phyloP scores from a whole-genome alignment of 1,140 invertebrate species.

The Tetragonula clypearis region DNA sequence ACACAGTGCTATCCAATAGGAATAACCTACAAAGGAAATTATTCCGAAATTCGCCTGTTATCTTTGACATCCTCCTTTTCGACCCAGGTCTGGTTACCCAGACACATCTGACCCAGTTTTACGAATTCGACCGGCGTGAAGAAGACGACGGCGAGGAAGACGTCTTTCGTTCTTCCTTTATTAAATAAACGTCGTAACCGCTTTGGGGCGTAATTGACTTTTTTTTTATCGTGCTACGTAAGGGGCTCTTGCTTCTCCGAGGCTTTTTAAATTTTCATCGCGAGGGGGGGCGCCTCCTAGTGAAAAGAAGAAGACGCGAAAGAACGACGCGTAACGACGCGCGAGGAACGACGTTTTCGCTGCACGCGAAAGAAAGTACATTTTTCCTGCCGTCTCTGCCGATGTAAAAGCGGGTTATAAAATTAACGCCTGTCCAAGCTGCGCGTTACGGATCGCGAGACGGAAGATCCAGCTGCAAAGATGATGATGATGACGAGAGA shows the following conservation, averaged over 20 bases:
- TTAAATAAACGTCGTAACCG: neutral
- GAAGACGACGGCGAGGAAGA: no score
- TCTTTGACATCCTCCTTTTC: no score
- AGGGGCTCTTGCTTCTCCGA: neutral
- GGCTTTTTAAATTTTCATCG: conserved; percentile 11
- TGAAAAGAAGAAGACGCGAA: neutral
- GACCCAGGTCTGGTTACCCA: no score
- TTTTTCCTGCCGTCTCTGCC: no score
- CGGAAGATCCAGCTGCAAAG: neutral
- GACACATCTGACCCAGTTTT: no score
- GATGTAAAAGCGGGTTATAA: neutral
- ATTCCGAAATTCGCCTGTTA: no score
- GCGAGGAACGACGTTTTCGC: neutral
- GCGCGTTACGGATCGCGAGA: neutral
- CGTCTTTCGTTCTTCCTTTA: neutral
- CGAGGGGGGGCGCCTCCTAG: neutral
- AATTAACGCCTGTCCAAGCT: neutral
- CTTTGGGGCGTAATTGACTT: neutral
- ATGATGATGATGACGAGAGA: no score
- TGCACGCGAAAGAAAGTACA: neutral
- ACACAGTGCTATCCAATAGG: no score
- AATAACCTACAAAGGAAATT: no score
- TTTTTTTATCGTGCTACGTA: neutral
- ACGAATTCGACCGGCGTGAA: no score
- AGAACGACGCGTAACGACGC: no score